phyloP scores from a whole-genome alignment of 2,888 invertebrate species.

The Folsomia manolachei region DNA sequence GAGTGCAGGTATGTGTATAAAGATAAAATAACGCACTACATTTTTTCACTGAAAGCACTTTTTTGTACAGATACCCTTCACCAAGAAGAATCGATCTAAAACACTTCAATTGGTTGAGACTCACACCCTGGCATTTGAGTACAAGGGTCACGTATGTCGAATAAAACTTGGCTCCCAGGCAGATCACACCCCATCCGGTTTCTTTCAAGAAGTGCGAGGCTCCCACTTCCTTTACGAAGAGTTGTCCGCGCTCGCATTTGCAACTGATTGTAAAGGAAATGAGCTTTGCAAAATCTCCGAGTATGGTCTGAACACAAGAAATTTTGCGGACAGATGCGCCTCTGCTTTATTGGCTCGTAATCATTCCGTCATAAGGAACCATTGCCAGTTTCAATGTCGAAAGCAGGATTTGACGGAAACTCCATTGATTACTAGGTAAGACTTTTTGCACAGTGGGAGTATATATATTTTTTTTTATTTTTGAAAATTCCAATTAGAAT shows the following conservation, averaged over 20 bases:
- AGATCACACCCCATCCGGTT: background rate
- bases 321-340: constrained; percentile 33
- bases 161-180: constrained; percentile 19
- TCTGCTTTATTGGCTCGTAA: constrained; percentile 30
- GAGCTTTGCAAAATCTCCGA: constrained; percentile 38
- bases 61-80: constrained; percentile 21
- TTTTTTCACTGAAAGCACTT: background rate
- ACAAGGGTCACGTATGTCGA: constrained; percentile 36
- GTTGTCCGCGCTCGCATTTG: constrained; percentile 27
- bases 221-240: constrained; percentile 29
- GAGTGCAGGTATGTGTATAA: constrained; percentile 22
- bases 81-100: constrained; percentile 21
- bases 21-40: background rate
- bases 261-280: constrained; percentile 34
- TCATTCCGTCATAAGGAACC: constrained; percentile 19
- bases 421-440: constrained; percentile 9
- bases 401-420: background rate
- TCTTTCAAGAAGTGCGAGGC: background rate
- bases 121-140: constrained; percentile 32
- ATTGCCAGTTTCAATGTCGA: constrained; percentile 40
- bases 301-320: constrained; percentile 7
- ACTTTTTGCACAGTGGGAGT: background rate
- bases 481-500: too few species aligned
- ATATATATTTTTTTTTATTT: background rate
- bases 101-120: constrained; percentile 29